Evolutionary conservation across 2,888 invertebrate genomes (phyloP).

Genomic region (Drosophila kanekoi): DNA sequence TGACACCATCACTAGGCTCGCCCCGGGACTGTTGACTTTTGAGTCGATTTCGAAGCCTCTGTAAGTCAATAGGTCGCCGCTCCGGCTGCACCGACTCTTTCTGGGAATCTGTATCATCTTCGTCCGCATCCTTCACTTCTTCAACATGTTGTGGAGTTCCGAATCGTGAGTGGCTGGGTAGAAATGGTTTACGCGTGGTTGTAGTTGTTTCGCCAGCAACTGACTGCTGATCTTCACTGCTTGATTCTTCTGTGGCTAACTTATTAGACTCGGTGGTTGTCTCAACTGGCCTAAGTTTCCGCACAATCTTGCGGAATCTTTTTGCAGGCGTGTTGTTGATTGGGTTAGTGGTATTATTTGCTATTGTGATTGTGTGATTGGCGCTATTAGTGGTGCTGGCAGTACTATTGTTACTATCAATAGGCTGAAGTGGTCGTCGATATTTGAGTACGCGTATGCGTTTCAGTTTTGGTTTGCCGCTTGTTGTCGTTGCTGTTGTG

Average conservation of each 20-base stretch:
- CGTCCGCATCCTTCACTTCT: slow-evolving; percentile 10
- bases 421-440: slow-evolving; percentile 67
- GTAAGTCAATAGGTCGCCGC: slow-evolving; percentile 47
- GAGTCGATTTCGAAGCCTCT: slow-evolving; percentile 64
- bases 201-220: slow-evolving; percentile 12
- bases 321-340: slow-evolving; percentile 59
- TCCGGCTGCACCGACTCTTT: neutral
- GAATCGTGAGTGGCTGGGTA: slow-evolving; percentile 48
- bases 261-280: slow-evolving; percentile 6
- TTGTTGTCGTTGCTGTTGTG: slow-evolving; percentile 43
- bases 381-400: slow-evolving; percentile 63
- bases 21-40: slow-evolving; percentile 59
- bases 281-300: slow-evolving; percentile 75
- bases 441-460: slow-evolving; percentile 79
- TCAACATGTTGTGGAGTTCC: slow-evolving; percentile 6
- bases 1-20: slow-evolving; percentile 45
- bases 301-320: slow-evolving; percentile 79
- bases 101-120: slow-evolving; percentile 6
- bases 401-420: slow-evolving; percentile 57
- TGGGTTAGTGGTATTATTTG: slow-evolving; percentile 21
- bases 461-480: slow-evolving; percentile 61
- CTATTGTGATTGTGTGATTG: slow-evolving; percentile 33
- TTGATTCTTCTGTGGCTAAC: neutral
- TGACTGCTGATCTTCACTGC: neutral
- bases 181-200: slow-evolving; percentile 54